Conservation (phyloP, 1,140 invertebrate species). For the Rhopalosiphum maidis region DNA sequence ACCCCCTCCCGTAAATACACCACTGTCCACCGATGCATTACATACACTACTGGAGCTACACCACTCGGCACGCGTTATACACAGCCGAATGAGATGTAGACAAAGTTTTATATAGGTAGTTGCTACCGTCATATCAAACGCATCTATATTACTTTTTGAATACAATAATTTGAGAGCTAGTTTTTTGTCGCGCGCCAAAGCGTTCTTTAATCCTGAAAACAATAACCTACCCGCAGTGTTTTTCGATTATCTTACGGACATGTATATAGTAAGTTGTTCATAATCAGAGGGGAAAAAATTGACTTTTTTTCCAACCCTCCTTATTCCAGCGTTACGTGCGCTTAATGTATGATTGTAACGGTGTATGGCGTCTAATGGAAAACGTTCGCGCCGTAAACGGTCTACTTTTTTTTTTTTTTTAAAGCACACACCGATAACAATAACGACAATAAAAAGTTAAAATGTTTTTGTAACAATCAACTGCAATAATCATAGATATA, state of each 20-base stretch:
- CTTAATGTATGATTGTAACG: neutral
- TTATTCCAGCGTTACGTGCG: neutral
- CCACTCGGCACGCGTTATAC: too few relatives aligned
- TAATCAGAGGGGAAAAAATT: neutral
- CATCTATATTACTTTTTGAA: neutral
- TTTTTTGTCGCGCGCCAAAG: neutral
- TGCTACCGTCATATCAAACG: too few relatives aligned
- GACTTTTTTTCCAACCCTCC: neutral
- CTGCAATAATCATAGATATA: neutral
- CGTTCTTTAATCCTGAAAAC: neutral
- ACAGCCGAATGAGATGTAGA: too few relatives aligned
- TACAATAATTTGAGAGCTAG: neutral
- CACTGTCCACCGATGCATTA: too few relatives aligned
- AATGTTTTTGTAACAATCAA: neutral
- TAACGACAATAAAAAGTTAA: neutral
- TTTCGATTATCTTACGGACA: neutral
- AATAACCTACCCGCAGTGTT: neutral
- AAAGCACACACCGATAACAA: neutral
- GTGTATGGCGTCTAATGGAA: neutral
- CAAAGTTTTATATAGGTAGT: too few relatives aligned
- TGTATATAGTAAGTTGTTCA: neutral
- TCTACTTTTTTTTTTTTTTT: neutral
- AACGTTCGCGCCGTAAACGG: neutral
- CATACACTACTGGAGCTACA: too few relatives aligned
- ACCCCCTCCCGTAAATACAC: too few relatives aligned